Base-by-base conservation (phyloP, 2,113 vertebrate genomes). In the Zapornia atra region DNA sequence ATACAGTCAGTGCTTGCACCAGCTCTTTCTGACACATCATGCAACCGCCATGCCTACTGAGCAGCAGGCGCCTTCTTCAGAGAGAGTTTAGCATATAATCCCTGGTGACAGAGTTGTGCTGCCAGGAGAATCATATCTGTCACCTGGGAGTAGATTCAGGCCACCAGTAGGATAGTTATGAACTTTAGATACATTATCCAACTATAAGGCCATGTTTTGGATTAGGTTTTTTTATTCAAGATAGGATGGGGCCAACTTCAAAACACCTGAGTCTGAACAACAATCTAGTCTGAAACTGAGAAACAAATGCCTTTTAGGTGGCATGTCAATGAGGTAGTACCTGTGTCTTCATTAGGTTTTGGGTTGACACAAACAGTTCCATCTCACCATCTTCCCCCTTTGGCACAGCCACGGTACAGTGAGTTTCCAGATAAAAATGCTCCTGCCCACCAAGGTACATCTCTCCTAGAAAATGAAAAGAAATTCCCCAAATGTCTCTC, bases 401-500 rank as follows among this genome's bases (percentile, higher is more conserved):
- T 3, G 99, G 99, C 54, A 99, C 98, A 26, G 99, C 99, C 36
- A 99, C 89, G 18, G 98, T 98, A 36, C 98, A 98, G 10, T 99
- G 98, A 46, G 99, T 99, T 98, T 99, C 99, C 98, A 99, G 93
- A 89, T 99, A 99, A 96, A 99, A 99, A 92, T 99, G 99, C 8
- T 99, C 99, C 95, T 99, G 99, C 33, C 99, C 99, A 17, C 99
- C 99, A 0, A 99, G 93, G 94, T 99, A 98, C 26, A 99, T 97
- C 96, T 99, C 98, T 86, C 99, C 99, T 99, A 80, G 24, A 40
- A 82, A 94, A 93, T 56, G 0, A 53, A 66, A 70, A 42, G 15
- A 96, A 88, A 94, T 46, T 12, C 12, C 76, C n/a, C 68, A 81
- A 24, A 75, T 15, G 8, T 42, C 7, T 82, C 18, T 11, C 25